Percentiles rank a stretch among this genome's conserved stretches.
Evolutionary conservation across 2,113 vertebrate species (phyloP).

Genomic region (Vidua macroura): DNA sequence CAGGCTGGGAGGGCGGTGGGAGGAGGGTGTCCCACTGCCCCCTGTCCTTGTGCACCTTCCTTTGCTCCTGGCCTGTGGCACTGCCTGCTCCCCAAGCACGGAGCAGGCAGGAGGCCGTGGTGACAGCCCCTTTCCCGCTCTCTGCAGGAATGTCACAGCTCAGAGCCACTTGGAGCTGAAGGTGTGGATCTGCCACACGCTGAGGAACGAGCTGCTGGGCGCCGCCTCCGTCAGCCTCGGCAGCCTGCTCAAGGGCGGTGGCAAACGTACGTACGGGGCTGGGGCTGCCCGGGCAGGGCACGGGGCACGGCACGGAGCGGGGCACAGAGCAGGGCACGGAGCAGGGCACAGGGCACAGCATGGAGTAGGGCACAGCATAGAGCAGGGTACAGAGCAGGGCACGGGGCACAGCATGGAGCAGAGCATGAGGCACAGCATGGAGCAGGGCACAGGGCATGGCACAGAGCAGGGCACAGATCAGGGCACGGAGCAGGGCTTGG

Average conservation of each 20-base stretch:
- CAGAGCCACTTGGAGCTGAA: slow-evolving; percentile 92
- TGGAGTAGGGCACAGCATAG: no score
- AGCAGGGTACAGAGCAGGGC: no score
- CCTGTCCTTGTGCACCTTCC: background rate
- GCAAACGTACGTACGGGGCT: slow-evolving; percentile 77
- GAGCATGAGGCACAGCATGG: no score
- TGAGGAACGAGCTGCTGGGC: slow-evolving; percentile 92
- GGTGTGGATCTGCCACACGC: slow-evolving; percentile 93
- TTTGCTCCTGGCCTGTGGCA: background rate
- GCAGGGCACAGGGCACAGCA: no score
- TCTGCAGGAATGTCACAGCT: slow-evolving; percentile 88
- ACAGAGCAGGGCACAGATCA: no score
- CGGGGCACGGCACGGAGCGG: background rate
- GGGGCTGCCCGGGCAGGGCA: no score
- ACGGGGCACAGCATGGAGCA: no score
- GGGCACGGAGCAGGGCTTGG: no score
- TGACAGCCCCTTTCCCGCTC: background rate
- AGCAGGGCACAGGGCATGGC: no score
- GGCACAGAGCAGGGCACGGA: no score
- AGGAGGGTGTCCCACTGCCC: background rate
- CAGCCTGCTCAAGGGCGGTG: slow-evolving; percentile 83
- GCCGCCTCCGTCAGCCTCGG: slow-evolving; percentile 85
- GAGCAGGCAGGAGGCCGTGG: rapidly evolving
- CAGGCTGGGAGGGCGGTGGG: background rate
- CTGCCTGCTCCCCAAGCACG: rapidly evolving